Evolutionary conservation across 2,888 invertebrate species (phyloP).

Genomic region (Melanophora roralis): DNA sequence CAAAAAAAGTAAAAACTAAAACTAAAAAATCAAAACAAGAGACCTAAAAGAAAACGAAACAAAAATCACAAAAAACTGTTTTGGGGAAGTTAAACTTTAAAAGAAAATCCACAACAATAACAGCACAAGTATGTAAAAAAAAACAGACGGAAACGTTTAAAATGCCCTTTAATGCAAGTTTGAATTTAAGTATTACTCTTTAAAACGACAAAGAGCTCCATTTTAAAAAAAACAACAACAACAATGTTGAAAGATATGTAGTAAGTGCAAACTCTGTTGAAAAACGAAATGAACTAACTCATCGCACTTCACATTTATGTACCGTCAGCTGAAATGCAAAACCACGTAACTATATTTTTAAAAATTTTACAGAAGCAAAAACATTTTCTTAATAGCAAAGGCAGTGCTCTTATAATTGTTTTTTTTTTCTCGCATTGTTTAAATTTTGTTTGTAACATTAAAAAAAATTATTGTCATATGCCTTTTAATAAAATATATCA

Average conservation of each 20-base stretch:
- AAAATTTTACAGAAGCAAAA: too few relatives aligned
- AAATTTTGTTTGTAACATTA: too few relatives aligned
- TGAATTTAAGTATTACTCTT: neutral
- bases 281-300: conserved; percentile 38
- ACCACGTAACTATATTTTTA: too few relatives aligned
- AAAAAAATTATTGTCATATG: too few relatives aligned
- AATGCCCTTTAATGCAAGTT: conserved; percentile 38
- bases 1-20: neutral
- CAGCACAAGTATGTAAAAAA: neutral
- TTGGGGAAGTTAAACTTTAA: conserved; percentile 31
- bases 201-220: conserved; percentile 33
- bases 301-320: neutral
- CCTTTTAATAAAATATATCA: too few relatives aligned
- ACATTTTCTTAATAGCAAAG: too few relatives aligned
- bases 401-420: too few relatives aligned
- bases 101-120: conserved; percentile 11
- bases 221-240: conserved; percentile 1
- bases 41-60: conserved; percentile 2
- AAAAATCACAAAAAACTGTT: conserved; percentile 18
- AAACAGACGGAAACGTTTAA: neutral
- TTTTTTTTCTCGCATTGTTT: too few relatives aligned
- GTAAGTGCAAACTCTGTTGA: conserved; percentile 44
- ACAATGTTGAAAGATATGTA: conserved; percentile 29
- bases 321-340: too few relatives aligned
- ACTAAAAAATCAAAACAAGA: neutral